Conservation (phyloP, 2,888 invertebrate genomes). For the Ochropleura leucogaster region DNA sequence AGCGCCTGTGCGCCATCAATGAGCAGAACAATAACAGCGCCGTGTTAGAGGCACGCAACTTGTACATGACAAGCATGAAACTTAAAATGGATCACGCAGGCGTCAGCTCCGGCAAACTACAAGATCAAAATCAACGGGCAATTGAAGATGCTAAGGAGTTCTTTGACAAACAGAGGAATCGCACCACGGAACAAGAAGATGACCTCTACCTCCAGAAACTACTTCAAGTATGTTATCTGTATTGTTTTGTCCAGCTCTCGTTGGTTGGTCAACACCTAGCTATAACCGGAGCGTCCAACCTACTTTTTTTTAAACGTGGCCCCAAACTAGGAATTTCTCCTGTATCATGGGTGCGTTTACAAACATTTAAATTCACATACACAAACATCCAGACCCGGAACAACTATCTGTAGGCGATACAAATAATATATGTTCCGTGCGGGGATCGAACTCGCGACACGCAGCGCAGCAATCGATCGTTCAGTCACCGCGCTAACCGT, state of each 20-base stretch:
- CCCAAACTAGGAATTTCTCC: too few species aligned
- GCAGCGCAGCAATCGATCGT: too few species aligned
- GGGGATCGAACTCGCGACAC: too few species aligned
- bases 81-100: constrained; percentile 24
- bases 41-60: constrained; percentile 34
- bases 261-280: too few species aligned
- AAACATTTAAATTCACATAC: too few species aligned
- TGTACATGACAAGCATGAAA: constrained; percentile 43
- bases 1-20: constrained; percentile 33
- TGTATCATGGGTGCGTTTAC: too few species aligned
- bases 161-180: constrained; percentile 49
- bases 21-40: constrained; percentile 43
- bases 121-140: constrained; percentile 50
- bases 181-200: constrained; percentile 27
- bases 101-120: constrained; percentile 47
- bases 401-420: too few species aligned
- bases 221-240: constrained; percentile 40
- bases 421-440: too few species aligned
- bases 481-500: too few species aligned
- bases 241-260: neutral
- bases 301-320: too few species aligned
- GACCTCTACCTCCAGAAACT: constrained; percentile 49
- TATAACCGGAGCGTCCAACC: neutral
- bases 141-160: constrained; percentile 34
- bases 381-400: too few species aligned